A percentile compares a stretch with the other conserved stretches of the same genome.
Evolutionary conservation across 2,797 vertebrate species (phyloP).

Genomic region (Heliangelus exortis): DNA sequence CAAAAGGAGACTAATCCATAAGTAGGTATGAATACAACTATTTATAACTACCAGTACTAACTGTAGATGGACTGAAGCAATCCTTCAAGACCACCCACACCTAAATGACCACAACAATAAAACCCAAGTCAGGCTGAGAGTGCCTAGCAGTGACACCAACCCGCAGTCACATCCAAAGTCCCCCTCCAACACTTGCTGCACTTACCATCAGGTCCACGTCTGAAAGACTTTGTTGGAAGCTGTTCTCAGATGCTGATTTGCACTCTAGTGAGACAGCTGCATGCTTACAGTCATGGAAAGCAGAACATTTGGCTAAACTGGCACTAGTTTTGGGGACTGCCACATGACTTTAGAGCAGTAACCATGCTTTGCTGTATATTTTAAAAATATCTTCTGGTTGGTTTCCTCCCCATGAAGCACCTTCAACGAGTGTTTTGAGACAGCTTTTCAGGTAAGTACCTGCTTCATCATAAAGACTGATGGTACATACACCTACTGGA

Average conservation of each 20-base stretch:
- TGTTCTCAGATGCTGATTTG: neutral
- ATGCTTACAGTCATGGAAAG: neutral
- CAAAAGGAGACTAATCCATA: neutral
- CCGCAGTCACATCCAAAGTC: neutral
- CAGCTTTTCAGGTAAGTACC: neutral
- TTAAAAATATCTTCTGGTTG: neutral
- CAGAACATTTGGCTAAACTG: neutral
- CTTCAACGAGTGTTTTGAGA: neutral
- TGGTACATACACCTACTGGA: rapidly evolving
- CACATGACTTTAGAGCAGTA: neutral
- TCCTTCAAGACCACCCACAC: neutral
- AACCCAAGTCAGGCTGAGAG: neutral
- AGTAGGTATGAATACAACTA: neutral
- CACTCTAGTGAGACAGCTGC: neutral
- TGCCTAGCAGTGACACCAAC: neutral
- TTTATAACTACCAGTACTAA: neutral
- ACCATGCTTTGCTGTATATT: rapidly evolving
- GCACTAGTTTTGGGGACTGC: neutral
- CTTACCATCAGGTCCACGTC: neutral
- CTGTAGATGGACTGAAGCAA: neutral
- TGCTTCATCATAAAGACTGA: neutral
- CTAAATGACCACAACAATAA: neutral
- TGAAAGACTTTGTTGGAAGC: neutral
- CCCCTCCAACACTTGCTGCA: neutral
- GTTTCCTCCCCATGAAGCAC: neutral